A percentile compares a stretch with the other conserved stretches of the same genome.
phyloP scores from a whole-genome alignment of 2,797 vertebrate genomes.

The Lindbergichthys nudifrons region DNA sequence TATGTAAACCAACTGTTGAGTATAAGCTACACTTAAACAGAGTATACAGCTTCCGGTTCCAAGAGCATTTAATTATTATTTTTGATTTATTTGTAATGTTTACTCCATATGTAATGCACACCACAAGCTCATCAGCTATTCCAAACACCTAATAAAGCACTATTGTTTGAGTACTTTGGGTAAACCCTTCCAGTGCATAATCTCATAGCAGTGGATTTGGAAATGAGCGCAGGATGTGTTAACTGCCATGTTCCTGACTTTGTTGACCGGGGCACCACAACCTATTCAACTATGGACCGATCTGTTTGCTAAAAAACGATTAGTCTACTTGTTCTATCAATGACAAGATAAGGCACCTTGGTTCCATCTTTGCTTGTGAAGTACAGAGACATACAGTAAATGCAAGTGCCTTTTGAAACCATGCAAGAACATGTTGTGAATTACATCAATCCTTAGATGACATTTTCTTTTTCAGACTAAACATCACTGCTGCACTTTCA shows the following conservation, averaged over 20 bases:
- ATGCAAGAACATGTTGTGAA: neutral
- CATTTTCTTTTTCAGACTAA: neutral
- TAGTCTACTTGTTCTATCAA: neutral
- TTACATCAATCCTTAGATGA: neutral
- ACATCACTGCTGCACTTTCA: neutral
- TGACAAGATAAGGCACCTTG: neutral
- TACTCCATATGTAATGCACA: neutral
- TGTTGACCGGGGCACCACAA: neutral
- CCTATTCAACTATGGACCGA: neutral
- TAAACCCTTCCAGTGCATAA: slow-evolving; percentile 6
- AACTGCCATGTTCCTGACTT: neutral
- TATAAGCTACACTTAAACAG: neutral
- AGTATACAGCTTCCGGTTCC: neutral
- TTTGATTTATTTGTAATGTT: neutral
- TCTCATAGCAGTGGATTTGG: slow-evolving; percentile 3
- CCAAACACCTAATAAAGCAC: neutral
- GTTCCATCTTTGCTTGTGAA: neutral
- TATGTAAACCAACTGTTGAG: neutral
- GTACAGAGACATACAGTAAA: neutral
- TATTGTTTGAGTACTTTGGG: neutral
- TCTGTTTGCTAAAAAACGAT: neutral
- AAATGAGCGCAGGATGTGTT: slow-evolving; percentile 3
- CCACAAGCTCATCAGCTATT: neutral
- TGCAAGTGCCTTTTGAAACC: neutral
- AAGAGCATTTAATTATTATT: neutral